Evolutionary conservation across 2,113 vertebrate species (phyloP).

Genomic region (Scolopax mira): DNA sequence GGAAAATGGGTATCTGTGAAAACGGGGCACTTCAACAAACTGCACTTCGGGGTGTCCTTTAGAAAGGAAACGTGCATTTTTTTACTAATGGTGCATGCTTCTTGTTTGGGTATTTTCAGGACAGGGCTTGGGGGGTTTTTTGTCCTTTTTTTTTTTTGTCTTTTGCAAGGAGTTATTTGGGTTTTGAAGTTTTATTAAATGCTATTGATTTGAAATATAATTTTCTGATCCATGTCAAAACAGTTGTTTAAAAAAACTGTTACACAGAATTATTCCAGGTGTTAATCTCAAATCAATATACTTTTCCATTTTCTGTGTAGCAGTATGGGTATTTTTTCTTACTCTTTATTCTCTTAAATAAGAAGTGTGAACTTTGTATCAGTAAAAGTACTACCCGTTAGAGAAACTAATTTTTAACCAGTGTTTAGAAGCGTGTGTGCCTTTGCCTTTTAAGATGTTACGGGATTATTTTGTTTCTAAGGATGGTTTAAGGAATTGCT

Average conservation of each 20-base stretch:
- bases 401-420: background rate
- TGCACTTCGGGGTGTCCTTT: background rate
- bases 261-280: background rate
- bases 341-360: background rate
- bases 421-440: background rate
- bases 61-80: background rate
- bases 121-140: rapidly evolving
- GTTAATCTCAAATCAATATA: background rate
- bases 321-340: background rate
- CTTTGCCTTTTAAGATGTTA: background rate
- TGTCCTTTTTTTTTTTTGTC: background rate
- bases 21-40: background rate
- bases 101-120: background rate
- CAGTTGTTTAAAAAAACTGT: background rate
- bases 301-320: background rate
- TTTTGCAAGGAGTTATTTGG: background rate
- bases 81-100: background rate
- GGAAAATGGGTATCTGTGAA: background rate
- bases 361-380: background rate
- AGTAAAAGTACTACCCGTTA: background rate
- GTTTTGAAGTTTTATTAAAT: background rate
- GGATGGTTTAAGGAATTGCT: background rate
- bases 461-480: background rate
- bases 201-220: background rate
- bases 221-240: background rate